Conservation (phyloP, 92 coral and sea anemone genomes). For the Palythoa heliodiscus region DNA sequence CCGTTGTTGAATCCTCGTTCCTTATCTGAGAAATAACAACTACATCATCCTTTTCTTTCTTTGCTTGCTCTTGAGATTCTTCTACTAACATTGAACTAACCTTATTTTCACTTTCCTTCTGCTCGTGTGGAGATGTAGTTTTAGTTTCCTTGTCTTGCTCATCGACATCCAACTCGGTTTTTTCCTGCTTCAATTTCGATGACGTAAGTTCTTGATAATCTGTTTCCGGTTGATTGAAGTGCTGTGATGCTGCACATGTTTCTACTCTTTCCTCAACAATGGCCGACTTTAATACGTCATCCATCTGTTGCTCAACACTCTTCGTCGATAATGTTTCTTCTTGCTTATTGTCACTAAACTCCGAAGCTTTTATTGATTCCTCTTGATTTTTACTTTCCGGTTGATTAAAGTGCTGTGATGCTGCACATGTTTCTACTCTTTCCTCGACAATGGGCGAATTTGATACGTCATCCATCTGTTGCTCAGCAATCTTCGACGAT, state of each 20-base stretch:
- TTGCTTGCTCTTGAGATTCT: background rate
- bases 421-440: background rate
- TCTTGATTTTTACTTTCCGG: background rate
- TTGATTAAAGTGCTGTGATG: background rate
- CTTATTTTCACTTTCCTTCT: background rate
- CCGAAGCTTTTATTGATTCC: background rate
- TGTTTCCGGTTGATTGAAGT: background rate
- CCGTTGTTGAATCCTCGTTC: slow-evolving; percentile 2
- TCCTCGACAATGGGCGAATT: background rate
- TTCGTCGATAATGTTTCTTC: background rate
- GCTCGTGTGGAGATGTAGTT: background rate
- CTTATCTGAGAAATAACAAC: background rate
- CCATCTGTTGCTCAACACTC: background rate
- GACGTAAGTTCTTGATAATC: background rate
- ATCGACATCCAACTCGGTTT: background rate
- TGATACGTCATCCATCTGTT: background rate
- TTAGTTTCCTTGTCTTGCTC: background rate
- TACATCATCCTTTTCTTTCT: background rate
- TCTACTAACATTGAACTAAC: background rate
- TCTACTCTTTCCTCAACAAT: background rate
- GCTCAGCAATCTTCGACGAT: background rate
- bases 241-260: background rate
- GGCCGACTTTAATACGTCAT: background rate
- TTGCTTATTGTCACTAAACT: background rate
- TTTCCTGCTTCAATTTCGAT: background rate